Base-by-base conservation (phyloP, 2,113 vertebrate species). In the Urocolius indicus region DNA sequence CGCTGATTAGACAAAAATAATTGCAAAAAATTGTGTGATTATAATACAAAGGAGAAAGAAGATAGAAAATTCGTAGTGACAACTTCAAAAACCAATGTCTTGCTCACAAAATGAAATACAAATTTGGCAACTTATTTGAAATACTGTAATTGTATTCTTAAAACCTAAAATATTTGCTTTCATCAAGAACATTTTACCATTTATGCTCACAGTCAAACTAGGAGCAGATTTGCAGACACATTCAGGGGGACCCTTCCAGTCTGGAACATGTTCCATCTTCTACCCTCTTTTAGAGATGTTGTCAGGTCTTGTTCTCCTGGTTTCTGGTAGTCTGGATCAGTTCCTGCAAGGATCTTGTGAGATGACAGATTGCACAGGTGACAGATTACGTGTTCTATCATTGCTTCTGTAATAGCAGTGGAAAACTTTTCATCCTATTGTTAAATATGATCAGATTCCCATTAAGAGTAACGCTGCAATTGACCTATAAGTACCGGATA, bases 101-200 rank as follows among this genome's bases (percentile, higher is more conserved):
- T 58, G 23, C 7, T 88, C 45, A 48, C 26, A 18, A 80, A 92
- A 57, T 68, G 10, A 22, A 74, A 82, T 63, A 58, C 4, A 32
- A 46, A 55, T 27, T 26, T 61, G 13, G 10, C 21, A 52, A 43
- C 75, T 52, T 79, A 46, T 58, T 57, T 81, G 26, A 38, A 77
- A 54, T 90, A 49, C 16, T 41, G 6, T 51, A 52, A 26, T 6
- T 87, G 3, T 58, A 13, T 75, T 85, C 32, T 85, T 41, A 68
- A 88, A 86, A 65, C 16, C 17, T 85, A 10, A 85, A 83, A 71
- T 24, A 66, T 24, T 77, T 91, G 21, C 21, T 80, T 91, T 78
- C 13, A 4, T 49, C 0, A 0, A 34, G 20, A 59, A 34, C 0
- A 0, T 8, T 71, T 59, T 90, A 21, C 18, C 15, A 4, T 59